Conservation (phyloP, 2,113 vertebrate genomes). For the Glaucomys volans region DNA sequence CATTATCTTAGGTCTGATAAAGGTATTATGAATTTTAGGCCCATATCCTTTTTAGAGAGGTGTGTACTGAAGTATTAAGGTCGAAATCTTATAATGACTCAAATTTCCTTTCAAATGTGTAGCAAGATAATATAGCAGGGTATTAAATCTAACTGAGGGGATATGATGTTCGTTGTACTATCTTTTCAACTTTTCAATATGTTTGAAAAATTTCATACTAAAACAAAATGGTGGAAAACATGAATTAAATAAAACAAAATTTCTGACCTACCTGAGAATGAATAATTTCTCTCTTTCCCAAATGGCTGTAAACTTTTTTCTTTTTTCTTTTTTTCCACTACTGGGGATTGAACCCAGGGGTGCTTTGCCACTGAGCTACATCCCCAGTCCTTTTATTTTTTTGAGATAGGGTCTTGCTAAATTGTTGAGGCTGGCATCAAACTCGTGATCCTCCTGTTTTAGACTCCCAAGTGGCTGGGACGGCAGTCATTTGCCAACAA, state of each 20-base stretch:
- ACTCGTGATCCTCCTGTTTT: too few species aligned
- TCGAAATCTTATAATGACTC: background rate
- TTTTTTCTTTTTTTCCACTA: background rate
- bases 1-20: slow-evolving; percentile 16
- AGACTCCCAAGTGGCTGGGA: too few species aligned
- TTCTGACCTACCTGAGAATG: background rate
- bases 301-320: background rate
- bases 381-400: too few species aligned
- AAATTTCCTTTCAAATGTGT: slow-evolving; percentile 3
- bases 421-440: too few species aligned
- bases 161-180: background rate
- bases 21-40: background rate
- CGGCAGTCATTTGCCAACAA: too few species aligned
- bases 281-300: background rate
- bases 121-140: background rate
- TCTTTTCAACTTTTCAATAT: slow-evolving; percentile 9
- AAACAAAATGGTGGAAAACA: slow-evolving; percentile 4
- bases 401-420: too few species aligned
- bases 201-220: background rate
- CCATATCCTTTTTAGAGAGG: background rate
- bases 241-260: slow-evolving; percentile 4
- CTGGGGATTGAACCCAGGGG: too few species aligned
- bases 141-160: background rate
- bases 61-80: background rate
- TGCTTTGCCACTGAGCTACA: too few species aligned